phyloP scores from a whole-genome alignment of 2,797 vertebrate species.

The Xenops minutus region DNA sequence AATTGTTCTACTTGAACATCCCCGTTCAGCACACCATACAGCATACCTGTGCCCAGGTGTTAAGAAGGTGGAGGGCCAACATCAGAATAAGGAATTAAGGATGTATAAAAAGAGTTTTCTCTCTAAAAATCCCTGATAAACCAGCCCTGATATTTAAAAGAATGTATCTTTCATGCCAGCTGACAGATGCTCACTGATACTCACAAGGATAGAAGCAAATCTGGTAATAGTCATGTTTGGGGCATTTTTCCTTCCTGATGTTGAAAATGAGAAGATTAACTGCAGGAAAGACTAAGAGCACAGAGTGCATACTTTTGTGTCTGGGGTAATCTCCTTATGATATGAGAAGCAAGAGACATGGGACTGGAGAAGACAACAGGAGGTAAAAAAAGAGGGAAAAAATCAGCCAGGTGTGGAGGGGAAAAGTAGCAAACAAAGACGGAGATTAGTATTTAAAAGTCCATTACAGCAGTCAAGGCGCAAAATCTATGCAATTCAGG shows the following conservation, averaged over 20 bases:
- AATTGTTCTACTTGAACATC: background rate
- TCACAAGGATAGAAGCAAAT: slow-evolving; percentile 3
- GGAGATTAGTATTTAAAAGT: background rate
- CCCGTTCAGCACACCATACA: background rate
- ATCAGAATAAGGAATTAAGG: background rate
- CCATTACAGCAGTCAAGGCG: background rate
- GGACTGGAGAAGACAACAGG: background rate
- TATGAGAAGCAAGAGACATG: background rate
- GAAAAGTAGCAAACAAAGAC: background rate
- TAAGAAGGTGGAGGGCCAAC: background rate
- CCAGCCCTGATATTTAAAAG: background rate
- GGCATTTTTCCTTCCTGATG: slow-evolving; percentile 5
- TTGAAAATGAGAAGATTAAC: slow-evolving; percentile 7
- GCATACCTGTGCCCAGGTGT: background rate
- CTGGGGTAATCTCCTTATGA: background rate
- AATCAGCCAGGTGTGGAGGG: slow-evolving; percentile 61
- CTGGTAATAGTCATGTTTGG: slow-evolving; percentile 6
- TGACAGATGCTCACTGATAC: background rate
- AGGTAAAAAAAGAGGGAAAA: background rate
- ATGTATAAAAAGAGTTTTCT: background rate
- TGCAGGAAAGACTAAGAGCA: background rate
- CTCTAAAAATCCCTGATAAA: slow-evolving; percentile 9
- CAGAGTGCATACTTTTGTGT: background rate
- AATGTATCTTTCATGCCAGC: background rate
- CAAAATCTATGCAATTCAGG: background rate